Percentiles rank a stretch among this genome's conserved stretches.
Conservation (phyloP, 2,797 vertebrate species). For the Clarias fuscus region DNA sequence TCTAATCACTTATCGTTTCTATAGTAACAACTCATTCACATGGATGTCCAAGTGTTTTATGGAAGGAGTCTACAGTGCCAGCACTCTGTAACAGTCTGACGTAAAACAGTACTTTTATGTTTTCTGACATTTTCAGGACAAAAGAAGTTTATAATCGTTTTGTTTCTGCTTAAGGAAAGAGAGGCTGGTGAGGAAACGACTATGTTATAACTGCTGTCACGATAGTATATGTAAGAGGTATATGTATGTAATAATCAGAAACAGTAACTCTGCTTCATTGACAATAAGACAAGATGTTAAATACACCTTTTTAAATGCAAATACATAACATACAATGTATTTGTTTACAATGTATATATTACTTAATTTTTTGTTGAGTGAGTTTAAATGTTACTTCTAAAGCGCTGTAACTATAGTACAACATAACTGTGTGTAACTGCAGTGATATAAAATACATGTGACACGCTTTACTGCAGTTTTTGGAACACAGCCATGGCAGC, state of each 20-base stretch:
- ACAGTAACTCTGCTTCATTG: background rate
- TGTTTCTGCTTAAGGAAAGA: background rate
- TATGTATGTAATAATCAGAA: background rate
- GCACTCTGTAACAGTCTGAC: background rate
- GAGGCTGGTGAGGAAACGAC: background rate
- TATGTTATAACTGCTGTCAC: background rate
- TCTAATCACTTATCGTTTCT: background rate
- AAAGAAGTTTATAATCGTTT: background rate
- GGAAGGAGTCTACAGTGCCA: background rate
- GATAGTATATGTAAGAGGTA: background rate
- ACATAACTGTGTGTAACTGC: background rate
- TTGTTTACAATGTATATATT: background rate
- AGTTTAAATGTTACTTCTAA: background rate
- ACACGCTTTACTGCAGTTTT: background rate
- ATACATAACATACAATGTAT: background rate
- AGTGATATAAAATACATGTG: background rate
- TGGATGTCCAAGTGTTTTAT: background rate
- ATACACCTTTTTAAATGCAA: background rate
- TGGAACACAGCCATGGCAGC: conserved; percentile 2
- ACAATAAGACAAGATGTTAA: background rate
- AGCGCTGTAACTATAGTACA: background rate
- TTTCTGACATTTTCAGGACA: background rate
- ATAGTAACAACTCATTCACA: background rate
- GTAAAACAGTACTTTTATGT: background rate
- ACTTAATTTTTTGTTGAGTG: too few relatives aligned